Base-by-base conservation (phyloP, 2,888 invertebrate genomes). In the Eledona agricola region DNA sequence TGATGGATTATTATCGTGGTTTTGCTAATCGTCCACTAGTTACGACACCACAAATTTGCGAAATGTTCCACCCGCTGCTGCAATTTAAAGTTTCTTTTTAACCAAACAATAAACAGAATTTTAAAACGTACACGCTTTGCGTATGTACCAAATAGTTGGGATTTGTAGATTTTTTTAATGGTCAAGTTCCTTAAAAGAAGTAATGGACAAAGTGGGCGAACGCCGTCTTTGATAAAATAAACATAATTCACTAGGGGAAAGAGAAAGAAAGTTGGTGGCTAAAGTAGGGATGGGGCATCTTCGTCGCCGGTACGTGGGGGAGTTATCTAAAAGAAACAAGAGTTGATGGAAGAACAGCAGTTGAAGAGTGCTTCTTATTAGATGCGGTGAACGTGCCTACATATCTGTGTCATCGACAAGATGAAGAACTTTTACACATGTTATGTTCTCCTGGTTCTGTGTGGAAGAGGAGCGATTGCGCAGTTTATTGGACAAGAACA, bases 381-480 rank as follows among this genome's bases (percentile, higher is more conserved):
- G 26, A 20, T 26, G 28, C 20, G 35, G 46, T 47, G 47, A 28
- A 15, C 17, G 37, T 37, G 47, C 37, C 47, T 37, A 22, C 6
- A 22, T 20, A 13, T 19, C 37, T 29, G 62, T 64, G 63, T 62
- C 57, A 67, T n/a, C n/a, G n/a, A 64, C 60, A 67, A 63, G 58
- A 65, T 59, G 58, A 62, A 62, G 58, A 67, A 65, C 58, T 58
- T 60, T 59, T 64, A 56, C 50, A 55, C 57, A 52, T 58, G 66
- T 66, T 69, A 64, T 65, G 60, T 69, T 65, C 60, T 68, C 64
- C 66, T 71, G 67, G 64, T 67, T 50, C 47, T 65, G 59, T 65
- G 65, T 58, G 54, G 63, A 47, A 56, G 60, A 38, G 55, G 53
- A 57, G 65, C 65, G 55, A 42, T 62, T 63, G 67, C 70, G 66